phyloP scores from a whole-genome alignment of 2,113 vertebrate species.

The Petrocephalus microphthalmus region DNA sequence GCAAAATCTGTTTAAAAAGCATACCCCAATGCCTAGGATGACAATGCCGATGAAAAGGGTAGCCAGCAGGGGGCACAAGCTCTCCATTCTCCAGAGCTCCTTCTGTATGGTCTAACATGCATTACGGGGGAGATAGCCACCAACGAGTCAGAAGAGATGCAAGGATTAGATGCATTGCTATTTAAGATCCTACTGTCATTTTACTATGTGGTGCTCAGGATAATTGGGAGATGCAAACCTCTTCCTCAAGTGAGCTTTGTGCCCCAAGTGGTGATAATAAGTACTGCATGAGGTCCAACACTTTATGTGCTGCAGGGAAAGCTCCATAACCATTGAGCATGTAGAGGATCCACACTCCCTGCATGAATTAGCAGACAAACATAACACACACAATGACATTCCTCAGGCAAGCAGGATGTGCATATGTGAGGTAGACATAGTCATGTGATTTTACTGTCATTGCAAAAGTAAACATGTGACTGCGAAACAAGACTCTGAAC shows the following conservation, averaged over 20 bases:
- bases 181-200: neutral
- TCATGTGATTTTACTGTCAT: neutral
- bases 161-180: neutral
- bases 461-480: neutral
- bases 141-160: neutral
- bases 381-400: slow-evolving; percentile 24
- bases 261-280: slow-evolving; percentile 52
- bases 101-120: slow-evolving; percentile 44
- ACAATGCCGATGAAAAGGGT: slow-evolving; percentile 65
- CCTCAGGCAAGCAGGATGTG: neutral
- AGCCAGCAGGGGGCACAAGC: slow-evolving; percentile 62
- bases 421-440: neutral
- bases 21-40: slow-evolving; percentile 67
- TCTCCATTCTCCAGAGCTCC: slow-evolving; percentile 55
- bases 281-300: slow-evolving; percentile 60
- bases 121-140: slow-evolving; percentile 40
- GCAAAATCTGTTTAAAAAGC: slow-evolving; percentile 28
- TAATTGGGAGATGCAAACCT: slow-evolving; percentile 12
- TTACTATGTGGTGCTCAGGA: neutral
- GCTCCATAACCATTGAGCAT: slow-evolving; percentile 64
- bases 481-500: neutral
- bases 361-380: neutral
- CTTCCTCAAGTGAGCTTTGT: slow-evolving; percentile 30
- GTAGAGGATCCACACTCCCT: slow-evolving; percentile 70
- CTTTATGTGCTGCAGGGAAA: slow-evolving; percentile 59